A percentile compares a stretch with the other conserved stretches of the same genome.
Conservation (phyloP, 1,140 invertebrate genomes). For the Ceratina calcarata region DNA sequence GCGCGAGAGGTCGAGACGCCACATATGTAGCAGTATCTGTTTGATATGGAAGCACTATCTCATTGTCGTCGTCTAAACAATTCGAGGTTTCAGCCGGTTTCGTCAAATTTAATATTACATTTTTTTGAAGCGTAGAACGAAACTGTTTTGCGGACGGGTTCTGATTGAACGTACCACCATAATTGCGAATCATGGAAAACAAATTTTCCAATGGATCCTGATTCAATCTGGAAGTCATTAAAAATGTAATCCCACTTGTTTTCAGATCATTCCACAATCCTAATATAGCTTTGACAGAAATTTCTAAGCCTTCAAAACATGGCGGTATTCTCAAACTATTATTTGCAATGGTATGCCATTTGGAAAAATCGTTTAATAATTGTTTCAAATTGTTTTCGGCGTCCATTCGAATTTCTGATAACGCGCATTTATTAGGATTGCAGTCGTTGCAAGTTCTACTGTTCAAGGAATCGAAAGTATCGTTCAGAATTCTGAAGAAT, state of each 20-base stretch:
- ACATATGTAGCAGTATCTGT: too few relatives aligned
- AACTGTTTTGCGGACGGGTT: not conserved
- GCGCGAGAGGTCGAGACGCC: too few relatives aligned
- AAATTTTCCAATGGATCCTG: constrained; percentile 1
- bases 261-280: too few relatives aligned
- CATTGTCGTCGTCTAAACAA: too few relatives aligned
- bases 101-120: too few relatives aligned
- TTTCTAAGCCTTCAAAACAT: constrained; percentile 18
- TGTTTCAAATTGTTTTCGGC: too few relatives aligned
- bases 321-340: too few relatives aligned
- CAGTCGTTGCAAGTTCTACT: not conserved
- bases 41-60: too few relatives aligned
- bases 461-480: constrained; percentile 2
- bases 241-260: not conserved
- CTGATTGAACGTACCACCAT: not conserved
- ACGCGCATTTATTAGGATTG: not conserved
- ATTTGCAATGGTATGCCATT: too few relatives aligned
- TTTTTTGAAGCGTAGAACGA: too few relatives aligned
- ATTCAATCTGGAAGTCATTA: not conserved
- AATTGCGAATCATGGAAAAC: not conserved
- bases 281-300: not conserved
- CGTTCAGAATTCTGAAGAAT: not conserved
- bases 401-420: not conserved
- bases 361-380: too few relatives aligned
- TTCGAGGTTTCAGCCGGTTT: too few relatives aligned